Percentiles rank a stretch among this genome's conserved stretches.
These are phyloP conservation scores for Epinephelus lanceolatus DNA, from an alignment of 2,113 vertebrate genomes.

Conservation along the genomic window DNA sequence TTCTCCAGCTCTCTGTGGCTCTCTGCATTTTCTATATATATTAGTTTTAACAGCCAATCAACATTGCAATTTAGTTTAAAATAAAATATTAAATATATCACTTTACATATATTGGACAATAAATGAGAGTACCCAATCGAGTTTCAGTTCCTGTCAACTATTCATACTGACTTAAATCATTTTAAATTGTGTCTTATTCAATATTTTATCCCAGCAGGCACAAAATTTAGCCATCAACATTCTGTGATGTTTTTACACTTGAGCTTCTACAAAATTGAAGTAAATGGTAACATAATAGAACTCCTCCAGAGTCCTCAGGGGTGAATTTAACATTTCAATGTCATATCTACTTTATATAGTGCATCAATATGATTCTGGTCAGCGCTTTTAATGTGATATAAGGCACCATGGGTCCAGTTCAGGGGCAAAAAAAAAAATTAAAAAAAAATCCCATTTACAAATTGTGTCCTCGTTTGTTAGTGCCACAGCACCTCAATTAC, in stretches of 20 bases:
- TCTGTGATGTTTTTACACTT: slow-evolving; percentile 29
- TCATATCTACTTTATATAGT: slow-evolving; percentile 51
- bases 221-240: slow-evolving; percentile 46
- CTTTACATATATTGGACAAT: too few relatives aligned
- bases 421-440: slow-evolving; percentile 40
- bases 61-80: not conserved
- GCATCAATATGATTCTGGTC: slow-evolving; percentile 72
- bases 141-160: slow-evolving; percentile 16
- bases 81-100: too few relatives aligned
- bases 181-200: slow-evolving; percentile 13
- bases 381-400: slow-evolving; percentile 76
- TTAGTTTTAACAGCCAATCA: not conserved
- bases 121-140: not conserved
- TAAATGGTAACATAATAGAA: slow-evolving; percentile 48
- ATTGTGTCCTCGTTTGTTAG: slow-evolving; percentile 86
- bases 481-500: slow-evolving; percentile 86
- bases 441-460: slow-evolving; percentile 82
- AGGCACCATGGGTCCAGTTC: slow-evolving; percentile 69
- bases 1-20: not conserved
- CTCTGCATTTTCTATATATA: not conserved
- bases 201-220: slow-evolving; percentile 8
- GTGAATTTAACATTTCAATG: slow-evolving; percentile 55
- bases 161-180: slow-evolving; percentile 1
- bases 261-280: slow-evolving; percentile 40
- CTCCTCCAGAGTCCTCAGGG: slow-evolving; percentile 40